These are phyloP conservation scores for Chelidonichthys spinosus DNA, from an alignment of 2,797 vertebrate genomes.

Conservation along the genomic window DNA sequence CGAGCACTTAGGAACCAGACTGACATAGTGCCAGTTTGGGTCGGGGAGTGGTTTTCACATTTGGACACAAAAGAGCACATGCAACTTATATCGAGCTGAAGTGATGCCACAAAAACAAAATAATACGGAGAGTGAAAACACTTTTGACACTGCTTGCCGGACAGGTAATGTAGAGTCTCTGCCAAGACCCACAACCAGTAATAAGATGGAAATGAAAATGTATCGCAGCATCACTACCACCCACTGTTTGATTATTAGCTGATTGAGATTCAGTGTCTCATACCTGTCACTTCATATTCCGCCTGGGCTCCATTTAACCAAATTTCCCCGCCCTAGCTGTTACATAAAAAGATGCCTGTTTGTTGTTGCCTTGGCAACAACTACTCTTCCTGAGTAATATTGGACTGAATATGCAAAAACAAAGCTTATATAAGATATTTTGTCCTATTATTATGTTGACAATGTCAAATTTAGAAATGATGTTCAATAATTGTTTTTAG, in stretches of 20 bases:
- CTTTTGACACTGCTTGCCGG: not conserved
- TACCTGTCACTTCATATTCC: not conserved
- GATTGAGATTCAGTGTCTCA: not conserved
- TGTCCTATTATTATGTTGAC: not conserved
- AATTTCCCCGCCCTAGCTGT: not conserved
- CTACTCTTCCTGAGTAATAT: not conserved
- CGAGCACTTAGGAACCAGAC: not conserved
- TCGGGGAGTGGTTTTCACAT: not conserved
- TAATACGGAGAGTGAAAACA: not conserved
- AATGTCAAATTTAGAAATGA: not conserved
- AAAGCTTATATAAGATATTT: not conserved
- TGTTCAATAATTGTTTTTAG: too few species aligned
- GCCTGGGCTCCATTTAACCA: not conserved
- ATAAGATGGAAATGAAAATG: not conserved
- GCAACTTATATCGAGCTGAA: not conserved
- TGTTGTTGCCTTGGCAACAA: conserved; percentile 6
- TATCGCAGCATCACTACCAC: not conserved
- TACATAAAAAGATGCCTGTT: not conserved
- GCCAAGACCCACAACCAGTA: not conserved
- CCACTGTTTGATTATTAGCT: not conserved
- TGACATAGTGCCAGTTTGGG: not conserved
- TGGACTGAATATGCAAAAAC: not conserved
- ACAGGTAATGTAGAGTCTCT: not conserved
- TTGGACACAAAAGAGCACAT: not conserved
- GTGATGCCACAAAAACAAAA: not conserved